Evolutionary conservation across 37 sponge, comb jelly and placozoan species (phyloP).

Genomic region (Oopsacas minuta): DNA sequence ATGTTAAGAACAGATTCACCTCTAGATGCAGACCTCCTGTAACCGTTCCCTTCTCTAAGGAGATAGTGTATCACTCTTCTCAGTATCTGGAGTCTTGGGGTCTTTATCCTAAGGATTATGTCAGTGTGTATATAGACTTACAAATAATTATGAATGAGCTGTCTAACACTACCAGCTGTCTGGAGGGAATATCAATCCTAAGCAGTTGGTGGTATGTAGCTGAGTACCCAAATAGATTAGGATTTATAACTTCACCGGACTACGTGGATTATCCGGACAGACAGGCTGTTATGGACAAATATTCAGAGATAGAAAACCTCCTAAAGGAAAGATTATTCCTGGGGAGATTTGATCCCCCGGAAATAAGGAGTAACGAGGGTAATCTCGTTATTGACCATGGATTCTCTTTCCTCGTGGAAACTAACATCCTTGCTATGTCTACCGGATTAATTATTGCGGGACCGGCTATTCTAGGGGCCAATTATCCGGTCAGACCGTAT

Average conservation of each 20-base stretch:
- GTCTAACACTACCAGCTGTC: background rate
- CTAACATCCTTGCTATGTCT: constrained; percentile 13
- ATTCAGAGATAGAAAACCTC: background rate
- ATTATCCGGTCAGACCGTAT: background rate
- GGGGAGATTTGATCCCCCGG: background rate
- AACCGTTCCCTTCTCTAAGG: background rate
- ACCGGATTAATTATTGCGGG: constrained; percentile 42
- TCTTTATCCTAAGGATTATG: background rate
- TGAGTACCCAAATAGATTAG: background rate
- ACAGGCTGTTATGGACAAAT: background rate
- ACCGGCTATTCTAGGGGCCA: background rate
- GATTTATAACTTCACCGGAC: background rate
- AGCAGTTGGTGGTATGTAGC: background rate
- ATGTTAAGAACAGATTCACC: background rate
- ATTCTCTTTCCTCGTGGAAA: background rate
- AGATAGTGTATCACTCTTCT: background rate
- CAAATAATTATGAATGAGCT: background rate
- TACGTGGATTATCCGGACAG: background rate
- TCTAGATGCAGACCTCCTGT: background rate
- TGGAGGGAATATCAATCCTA: background rate
- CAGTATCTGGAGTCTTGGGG: background rate
- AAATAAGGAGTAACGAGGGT: background rate
- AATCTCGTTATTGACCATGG: background rate
- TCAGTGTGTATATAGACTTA: background rate
- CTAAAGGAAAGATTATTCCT: background rate